Evolutionary conservation across 1,140 invertebrate species (phyloP).

Genomic region (Lordiphosa stackelbergi): DNA sequence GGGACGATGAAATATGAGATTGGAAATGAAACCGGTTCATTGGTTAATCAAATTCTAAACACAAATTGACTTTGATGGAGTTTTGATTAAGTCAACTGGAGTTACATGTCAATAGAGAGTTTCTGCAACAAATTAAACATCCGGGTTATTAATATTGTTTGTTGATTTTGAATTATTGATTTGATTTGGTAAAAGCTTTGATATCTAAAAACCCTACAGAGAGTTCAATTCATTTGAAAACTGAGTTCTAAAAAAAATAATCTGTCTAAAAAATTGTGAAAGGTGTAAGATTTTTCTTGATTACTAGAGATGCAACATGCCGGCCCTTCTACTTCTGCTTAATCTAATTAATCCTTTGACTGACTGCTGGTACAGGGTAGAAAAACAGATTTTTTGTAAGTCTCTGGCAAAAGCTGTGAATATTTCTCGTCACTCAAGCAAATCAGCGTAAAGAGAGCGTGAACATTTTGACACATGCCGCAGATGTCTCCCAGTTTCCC

Average conservation of each 20-base stretch:
- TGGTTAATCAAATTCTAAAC: conserved; percentile 55
- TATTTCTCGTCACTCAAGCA: conserved; percentile 49
- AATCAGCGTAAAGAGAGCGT: conserved; percentile 63
- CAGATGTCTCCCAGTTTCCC: conserved; percentile 30
- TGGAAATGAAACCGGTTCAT: conserved; percentile 41
- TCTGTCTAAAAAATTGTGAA: no score
- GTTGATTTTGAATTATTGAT: no score
- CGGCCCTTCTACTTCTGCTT: no score
- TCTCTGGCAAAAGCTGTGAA: conserved; percentile 27
- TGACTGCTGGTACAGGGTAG: no score
- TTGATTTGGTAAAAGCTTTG: no score
- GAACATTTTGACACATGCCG: conserved; percentile 70
- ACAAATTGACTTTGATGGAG: conserved; percentile 56
- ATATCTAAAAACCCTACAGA: no score
- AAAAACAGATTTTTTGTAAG: conserved; percentile 4
- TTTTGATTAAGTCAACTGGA: conserved; percentile 59
- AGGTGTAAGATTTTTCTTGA: no score
- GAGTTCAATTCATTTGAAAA: no score
- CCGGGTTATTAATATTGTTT: no score
- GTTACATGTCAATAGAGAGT: conserved; percentile 21
- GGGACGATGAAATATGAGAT: conserved; percentile 34
- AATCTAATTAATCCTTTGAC: no score
- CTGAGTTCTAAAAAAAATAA: no score
- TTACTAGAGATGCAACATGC: no score
- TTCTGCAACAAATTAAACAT: conserved; percentile 21